Base-by-base conservation (phyloP, 1,140 invertebrate genomes). In the Leptoteleia sp. region DNA sequence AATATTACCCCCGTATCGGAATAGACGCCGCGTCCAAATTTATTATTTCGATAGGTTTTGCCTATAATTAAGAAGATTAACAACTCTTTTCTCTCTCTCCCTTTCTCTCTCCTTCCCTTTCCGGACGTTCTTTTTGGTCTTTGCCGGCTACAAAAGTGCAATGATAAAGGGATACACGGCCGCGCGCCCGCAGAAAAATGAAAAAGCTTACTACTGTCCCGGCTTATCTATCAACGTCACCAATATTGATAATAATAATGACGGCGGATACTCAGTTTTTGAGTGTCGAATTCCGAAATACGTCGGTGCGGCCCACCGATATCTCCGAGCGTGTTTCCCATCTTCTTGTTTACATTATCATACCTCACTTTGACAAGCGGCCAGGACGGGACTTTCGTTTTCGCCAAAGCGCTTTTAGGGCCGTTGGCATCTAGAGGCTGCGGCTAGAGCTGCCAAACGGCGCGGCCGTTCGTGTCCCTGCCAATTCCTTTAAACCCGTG, bases 161-260 rank as follows among this genome's bases (percentile, higher is more conserved):
- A 65, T 29, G 70, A 73, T 64, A 73, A 62, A 55, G 52, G 37
- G 29, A 55, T 38, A n/a, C n/a, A 40, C 29, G 12, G 27, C 7
- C 35, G 0, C 4, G 29, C 31, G 29, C 15, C 11, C 12, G 43
- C 52, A 59, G 27, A 35, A 65, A 75, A 65, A 67, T 47, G 52
- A 72, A 75, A 75, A 75, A 67, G 27, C 71, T 59, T 75, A 54
- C 71, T 75, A 65, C 71, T 67, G 71, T 76, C 62, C 42, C 54
- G 33, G 11, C 40, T 61, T 76, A 76, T 76, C 71, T 67, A 47
- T 67, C 62, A 67, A 61, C 17, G 61, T 61, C 62, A 54, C 61
- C 33, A 73, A 64, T 64, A 57, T 57, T 61, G 62, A 75, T 75
- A 59, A 38, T 40, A 65, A 73, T 64, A 73, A 75, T 55, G 59